Conservation (phyloP, 2,113 vertebrate species). For the Hypocryptadius cinnamomeus region DNA sequence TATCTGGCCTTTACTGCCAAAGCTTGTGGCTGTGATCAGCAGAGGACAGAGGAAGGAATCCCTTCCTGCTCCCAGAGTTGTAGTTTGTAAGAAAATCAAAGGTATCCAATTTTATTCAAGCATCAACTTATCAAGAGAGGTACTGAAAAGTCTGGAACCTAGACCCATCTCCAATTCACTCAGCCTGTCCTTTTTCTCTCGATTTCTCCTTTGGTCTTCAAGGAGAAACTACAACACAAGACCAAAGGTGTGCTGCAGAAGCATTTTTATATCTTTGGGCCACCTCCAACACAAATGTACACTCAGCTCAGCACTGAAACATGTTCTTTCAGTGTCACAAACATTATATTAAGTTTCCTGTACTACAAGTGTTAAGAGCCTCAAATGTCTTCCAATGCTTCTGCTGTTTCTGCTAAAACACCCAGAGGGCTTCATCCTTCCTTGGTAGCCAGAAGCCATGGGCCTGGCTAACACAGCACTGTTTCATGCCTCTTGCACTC, state of each 20-base stretch:
- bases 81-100: not conserved
- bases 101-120: not conserved
- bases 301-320: not conserved
- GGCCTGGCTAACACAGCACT: not conserved
- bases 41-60: not conserved
- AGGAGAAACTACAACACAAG: not conserved
- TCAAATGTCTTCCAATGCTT: accelerated
- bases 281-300: not conserved
- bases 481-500: not conserved
- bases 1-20: not conserved
- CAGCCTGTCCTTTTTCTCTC: not conserved
- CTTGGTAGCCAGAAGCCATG: not conserved
- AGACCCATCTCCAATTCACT: not conserved
- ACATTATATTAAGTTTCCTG: not conserved
- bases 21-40: not conserved
- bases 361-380: not conserved
- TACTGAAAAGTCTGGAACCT: not conserved
- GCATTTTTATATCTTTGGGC: not conserved
- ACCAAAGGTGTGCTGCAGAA: not conserved
- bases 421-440: not conserved
- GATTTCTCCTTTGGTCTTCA: not conserved
- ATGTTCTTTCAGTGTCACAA: not conserved
- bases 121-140: not conserved
- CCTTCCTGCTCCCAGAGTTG: not conserved
- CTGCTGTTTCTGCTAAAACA: not conserved